Base-by-base conservation (phyloP, 2,888 invertebrate genomes). In the Erebia ligea region DNA sequence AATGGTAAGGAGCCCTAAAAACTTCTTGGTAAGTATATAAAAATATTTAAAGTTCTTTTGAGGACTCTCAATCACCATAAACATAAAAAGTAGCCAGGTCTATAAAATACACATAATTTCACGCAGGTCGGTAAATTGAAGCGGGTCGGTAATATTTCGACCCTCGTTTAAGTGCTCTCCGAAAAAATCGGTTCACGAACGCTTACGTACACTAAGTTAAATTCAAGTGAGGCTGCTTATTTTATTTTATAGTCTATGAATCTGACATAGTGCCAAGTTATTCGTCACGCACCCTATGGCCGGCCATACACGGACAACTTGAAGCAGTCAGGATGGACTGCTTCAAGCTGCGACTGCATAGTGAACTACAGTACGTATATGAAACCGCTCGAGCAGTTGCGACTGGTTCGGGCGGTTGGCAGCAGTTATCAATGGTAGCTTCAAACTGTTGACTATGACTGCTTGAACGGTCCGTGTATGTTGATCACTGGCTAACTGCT, bases 101-200 rank as follows among this genome's bases (percentile, higher is more conserved):
- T 21, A 64, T 64, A 54, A 69, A 50, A 69, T 67, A 72, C 62
- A 69, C 57, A 57, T 72, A 66, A 69, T 52, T 69, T 72, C 54
- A 57, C 66, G 17, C 50, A 57, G 50, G 69, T 48, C 48, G 17
- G 52, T 45, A 19, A 48, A 63, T 13, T 64, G 59, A 56, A 59
- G 61, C 1, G 19, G 17, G 40, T 13, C 11, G 59, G 57, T 58
- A 8, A 63, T 57, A 67, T 63, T 61, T 15, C 40, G 57, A 66
- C 69, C 69, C 69, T 69, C 65, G 21, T 56, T 59, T 42, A 57
- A 62, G 56, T 10, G 65, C 48, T 50, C 54, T 57, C 59, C 13
- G 34, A 61, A 69, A 72, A 68, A 69, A 69, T 69, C 65, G 61
- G 63, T 62, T 48, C 56, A 50, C 64, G 65, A 56, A 42, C 48